Conservation (phyloP, 1,140 invertebrate species). For the Aphaenogaster floridana region DNA sequence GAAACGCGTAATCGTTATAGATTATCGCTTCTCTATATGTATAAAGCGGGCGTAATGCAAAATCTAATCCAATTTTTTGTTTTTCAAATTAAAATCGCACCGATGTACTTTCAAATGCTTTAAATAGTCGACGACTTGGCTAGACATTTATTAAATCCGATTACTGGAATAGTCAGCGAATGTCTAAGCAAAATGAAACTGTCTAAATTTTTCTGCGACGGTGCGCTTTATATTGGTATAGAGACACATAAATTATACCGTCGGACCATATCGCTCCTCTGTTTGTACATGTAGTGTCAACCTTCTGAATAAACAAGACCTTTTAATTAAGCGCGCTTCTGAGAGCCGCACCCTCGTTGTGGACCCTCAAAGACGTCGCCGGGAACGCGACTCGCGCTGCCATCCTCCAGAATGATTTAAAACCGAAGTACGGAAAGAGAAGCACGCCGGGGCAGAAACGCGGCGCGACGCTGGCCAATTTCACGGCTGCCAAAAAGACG, state of each 20-base stretch:
- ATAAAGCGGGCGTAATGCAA: not conserved
- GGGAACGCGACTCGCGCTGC: slow-evolving; percentile 14
- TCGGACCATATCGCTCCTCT: slow-evolving; percentile 18
- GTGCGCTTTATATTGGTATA: not conserved
- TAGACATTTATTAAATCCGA: slow-evolving; percentile 11
- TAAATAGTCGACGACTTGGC: not conserved
- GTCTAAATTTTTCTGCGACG: slow-evolving; percentile 9
- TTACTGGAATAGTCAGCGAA: not conserved
- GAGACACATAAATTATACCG: slow-evolving; percentile 37
- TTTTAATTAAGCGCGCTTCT: slow-evolving; percentile 71
- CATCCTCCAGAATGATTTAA: slow-evolving; percentile 68
- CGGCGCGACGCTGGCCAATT: slow-evolving; percentile 33
- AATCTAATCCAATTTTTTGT: not conserved
- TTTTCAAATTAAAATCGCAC: not conserved
- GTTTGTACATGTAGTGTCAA: slow-evolving; percentile 56
- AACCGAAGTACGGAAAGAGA: slow-evolving; percentile 16
- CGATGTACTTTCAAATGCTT: not conserved
- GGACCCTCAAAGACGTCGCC: slow-evolving; percentile 40
- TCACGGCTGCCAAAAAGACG: slow-evolving; percentile 48
- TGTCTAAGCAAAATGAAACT: not conserved
- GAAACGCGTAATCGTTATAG: not conserved
- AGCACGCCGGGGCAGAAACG: not conserved
- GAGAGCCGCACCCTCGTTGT: slow-evolving; percentile 4
- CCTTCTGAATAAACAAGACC: slow-evolving; percentile 66
- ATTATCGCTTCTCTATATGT: not conserved